Base-by-base conservation (phyloP, 2,113 vertebrate species). In the Panurus biarmicus region DNA sequence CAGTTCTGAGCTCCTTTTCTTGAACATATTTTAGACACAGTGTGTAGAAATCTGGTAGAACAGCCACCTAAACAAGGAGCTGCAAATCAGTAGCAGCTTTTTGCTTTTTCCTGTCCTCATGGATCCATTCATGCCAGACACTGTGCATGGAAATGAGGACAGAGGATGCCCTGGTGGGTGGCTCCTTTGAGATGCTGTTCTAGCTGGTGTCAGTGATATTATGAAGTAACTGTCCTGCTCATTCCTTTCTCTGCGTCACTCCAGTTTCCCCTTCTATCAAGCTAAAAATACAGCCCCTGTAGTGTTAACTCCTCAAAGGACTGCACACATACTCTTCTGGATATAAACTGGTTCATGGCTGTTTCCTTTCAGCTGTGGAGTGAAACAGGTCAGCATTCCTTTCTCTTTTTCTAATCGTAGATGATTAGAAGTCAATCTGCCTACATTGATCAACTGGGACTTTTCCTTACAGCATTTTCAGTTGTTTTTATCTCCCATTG, bases 281-380 rank as follows among this genome's bases (percentile, higher is more conserved):
- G 35, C 50, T 77, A 36, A 53, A 77, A 64, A 33, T 29, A 18
- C 3, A 85, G 38, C 36, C 33, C 25, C 48, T 58, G 15, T 61
- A 14, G 31, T 12, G 8, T 26, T 35, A 31, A 9, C 70, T 70
- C 40, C 36, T 65, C 16, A 2, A 23, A 61, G 58, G 40, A 6
- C 26, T 23, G 23, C 31, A 33, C 18, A 1, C 0, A 0, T 15
- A 10, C 23, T 45, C 15, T 18, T 71, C 24, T 48, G 57, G 38
- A 3, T 89, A 22, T 8, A 21, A 50, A 74, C 21, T 11, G 1
- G 24, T 56, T 48, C 24, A 9, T 31, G 28, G 58, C 69, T 72
- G 14, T 40, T 72, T 35, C 4, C 44, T 23, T 29, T 11, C 26
- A 58, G 29, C 50, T 73, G 5, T 54, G 35, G 12, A 62, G 10